Conservation (phyloP, 1,140 invertebrate genomes). For the Neodiprion pinetum region DNA sequence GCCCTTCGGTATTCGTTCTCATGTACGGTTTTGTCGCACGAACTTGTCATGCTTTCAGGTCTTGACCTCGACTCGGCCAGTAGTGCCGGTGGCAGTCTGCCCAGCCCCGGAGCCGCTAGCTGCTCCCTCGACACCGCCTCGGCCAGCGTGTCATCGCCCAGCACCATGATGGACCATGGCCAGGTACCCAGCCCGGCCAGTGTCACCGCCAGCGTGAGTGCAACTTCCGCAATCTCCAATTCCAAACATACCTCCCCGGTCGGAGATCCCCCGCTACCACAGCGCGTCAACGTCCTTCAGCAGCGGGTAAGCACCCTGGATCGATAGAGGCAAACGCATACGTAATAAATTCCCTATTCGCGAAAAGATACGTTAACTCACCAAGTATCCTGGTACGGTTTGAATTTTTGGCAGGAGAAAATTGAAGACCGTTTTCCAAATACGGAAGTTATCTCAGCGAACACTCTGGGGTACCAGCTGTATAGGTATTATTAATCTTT, state of each 20-base stretch:
- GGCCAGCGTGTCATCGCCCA: conserved; percentile 66
- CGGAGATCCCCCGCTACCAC: conserved; percentile 57
- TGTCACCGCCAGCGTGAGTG: conserved; percentile 65
- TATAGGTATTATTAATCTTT: too few species aligned
- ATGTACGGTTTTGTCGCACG: background rate
- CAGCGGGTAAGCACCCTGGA: conserved; percentile 78
- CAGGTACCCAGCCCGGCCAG: conserved; percentile 69
- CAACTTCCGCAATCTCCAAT: conserved; percentile 48
- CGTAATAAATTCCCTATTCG: background rate
- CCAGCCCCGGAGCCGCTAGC: conserved; percentile 74
- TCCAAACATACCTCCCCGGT: conserved; percentile 44
- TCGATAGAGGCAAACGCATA: conserved; percentile 58
- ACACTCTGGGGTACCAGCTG: too few species aligned
- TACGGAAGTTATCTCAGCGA: too few species aligned
- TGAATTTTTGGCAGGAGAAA: background rate
- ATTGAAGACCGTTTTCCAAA: too few species aligned
- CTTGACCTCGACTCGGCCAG: conserved; percentile 79
- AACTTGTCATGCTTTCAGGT: conserved; percentile 41
- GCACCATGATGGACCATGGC: conserved; percentile 61
- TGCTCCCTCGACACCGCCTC: conserved; percentile 70
- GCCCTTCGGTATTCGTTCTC: background rate
- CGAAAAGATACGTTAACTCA: too few species aligned
- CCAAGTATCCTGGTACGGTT: too few species aligned
- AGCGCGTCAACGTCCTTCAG: conserved; percentile 81
- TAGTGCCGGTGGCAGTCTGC: conserved; percentile 74